Evolutionary conservation across 2,888 invertebrate genomes (phyloP).

Genomic region (Eupithecia exiguata): DNA sequence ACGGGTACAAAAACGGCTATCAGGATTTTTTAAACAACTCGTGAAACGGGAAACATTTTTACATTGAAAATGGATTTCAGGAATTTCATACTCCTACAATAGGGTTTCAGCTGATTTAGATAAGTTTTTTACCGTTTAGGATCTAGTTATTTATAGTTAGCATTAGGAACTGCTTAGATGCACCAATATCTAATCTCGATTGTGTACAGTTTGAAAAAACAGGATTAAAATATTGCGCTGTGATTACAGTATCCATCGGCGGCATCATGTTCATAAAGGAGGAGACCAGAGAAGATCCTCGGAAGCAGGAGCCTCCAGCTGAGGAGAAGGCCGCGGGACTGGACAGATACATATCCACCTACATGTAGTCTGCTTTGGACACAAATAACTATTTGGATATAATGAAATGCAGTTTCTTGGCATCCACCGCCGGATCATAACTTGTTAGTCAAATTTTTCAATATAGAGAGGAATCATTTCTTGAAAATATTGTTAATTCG

Average conservation of each 20-base stretch:
- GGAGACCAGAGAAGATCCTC: conserved; percentile 48
- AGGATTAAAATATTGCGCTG: neutral
- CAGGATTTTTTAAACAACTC: no score
- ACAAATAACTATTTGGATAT: neutral
- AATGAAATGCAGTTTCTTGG: neutral
- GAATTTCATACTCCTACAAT: no score
- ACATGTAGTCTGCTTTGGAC: conserved; percentile 61
- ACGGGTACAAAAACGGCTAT: no score
- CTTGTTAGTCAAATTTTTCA: neutral
- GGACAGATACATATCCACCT: conserved; percentile 76
- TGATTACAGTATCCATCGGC: conserved; percentile 69
- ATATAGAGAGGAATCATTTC: neutral
- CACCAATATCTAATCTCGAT: no score
- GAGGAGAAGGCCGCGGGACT: conserved; percentile 63
- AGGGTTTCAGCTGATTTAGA: no score
- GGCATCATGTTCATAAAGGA: conserved; percentile 75
- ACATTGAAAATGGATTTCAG: no score
- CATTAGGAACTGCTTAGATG: no score
- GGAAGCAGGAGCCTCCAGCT: conserved; percentile 48
- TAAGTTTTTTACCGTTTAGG: no score
- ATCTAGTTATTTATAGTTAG: no score
- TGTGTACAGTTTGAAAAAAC: no score
- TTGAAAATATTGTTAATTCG: neutral
- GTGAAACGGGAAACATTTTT: no score
- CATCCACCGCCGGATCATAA: neutral